Conservation (phyloP, 2,888 invertebrate genomes). For the Rhaphigaster nebulosa region DNA sequence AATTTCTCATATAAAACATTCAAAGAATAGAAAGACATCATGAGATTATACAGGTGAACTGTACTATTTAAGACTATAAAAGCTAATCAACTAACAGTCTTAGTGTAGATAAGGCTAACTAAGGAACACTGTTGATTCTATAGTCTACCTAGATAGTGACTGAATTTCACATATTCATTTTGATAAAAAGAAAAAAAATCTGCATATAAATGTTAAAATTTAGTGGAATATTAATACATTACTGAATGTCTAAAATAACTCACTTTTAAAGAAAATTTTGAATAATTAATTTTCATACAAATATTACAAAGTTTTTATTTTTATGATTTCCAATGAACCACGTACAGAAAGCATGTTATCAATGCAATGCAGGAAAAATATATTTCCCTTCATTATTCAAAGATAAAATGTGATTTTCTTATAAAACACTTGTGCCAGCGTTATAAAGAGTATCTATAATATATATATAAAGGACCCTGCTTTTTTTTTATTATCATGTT, state of each 20-base stretch:
- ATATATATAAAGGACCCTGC: slow-evolving; percentile 57
- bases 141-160: slow-evolving; percentile 61
- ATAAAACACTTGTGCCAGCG: not conserved
- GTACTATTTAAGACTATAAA: slow-evolving; percentile 57
- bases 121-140: slow-evolving; percentile 62
- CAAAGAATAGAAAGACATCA: slow-evolving; percentile 59
- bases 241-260: not conserved
- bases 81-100: slow-evolving; percentile 63
- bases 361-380: not conserved
- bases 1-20: slow-evolving; percentile 47
- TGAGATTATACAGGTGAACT: slow-evolving; percentile 59
- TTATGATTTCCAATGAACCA: not conserved
- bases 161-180: slow-evolving; percentile 20
- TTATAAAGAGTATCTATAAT: not conserved
- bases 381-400: not conserved
- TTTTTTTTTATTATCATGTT: slow-evolving; percentile 55
- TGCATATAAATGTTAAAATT: not conserved
- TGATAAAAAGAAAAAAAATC: not conserved
- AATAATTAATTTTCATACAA: not conserved
- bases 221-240: not conserved
- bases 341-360: not conserved
- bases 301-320: not conserved
- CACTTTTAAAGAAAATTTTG: slow-evolving; percentile 19
- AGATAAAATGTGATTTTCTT: slow-evolving; percentile 6
- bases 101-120: slow-evolving; percentile 65